phyloP scores from a whole-genome alignment of 2,113 vertebrate species.

The Scomber scombrus region DNA sequence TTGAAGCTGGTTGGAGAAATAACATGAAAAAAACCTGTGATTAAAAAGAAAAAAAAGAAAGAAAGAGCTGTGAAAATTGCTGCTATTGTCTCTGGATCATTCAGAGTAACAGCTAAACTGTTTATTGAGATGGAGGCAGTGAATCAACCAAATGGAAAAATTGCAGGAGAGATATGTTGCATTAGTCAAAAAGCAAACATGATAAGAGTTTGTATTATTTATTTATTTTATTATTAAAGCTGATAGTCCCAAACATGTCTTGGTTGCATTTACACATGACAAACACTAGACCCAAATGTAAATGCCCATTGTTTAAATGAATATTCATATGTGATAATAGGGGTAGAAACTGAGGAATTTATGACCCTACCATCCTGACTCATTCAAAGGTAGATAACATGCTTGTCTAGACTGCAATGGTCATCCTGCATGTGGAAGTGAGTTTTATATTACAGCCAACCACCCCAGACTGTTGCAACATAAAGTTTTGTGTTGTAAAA shows the following conservation, averaged over 20 bases:
- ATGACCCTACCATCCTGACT: background rate
- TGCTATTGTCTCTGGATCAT: too few species aligned
- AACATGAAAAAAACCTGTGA: background rate
- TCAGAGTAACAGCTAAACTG: too few species aligned
- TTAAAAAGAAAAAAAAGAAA: background rate
- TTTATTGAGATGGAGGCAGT: too few species aligned
- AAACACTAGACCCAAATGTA: background rate
- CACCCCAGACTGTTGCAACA: conserved; percentile 3
- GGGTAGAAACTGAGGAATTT: background rate
- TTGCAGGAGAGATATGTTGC: too few species aligned
- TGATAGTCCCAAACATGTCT: background rate
- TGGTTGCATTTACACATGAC: background rate
- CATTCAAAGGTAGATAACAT: conserved; percentile 11
- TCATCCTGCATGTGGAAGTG: conserved; percentile 10
- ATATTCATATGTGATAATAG: background rate
- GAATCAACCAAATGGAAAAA: too few species aligned
- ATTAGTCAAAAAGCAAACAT: too few species aligned
- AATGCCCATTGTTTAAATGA: background rate
- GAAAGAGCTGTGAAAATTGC: too few species aligned
- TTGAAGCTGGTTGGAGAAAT: background rate
- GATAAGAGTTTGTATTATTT: too few species aligned
- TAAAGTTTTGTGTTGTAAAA: conserved; percentile 35
- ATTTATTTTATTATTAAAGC: background rate
- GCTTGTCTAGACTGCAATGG: conserved; percentile 43
- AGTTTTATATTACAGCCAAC: conserved; percentile 46